Evolutionary conservation across 2,888 invertebrate genomes (phyloP).

Genomic region (Sarcophaga caerulescens): DNA sequence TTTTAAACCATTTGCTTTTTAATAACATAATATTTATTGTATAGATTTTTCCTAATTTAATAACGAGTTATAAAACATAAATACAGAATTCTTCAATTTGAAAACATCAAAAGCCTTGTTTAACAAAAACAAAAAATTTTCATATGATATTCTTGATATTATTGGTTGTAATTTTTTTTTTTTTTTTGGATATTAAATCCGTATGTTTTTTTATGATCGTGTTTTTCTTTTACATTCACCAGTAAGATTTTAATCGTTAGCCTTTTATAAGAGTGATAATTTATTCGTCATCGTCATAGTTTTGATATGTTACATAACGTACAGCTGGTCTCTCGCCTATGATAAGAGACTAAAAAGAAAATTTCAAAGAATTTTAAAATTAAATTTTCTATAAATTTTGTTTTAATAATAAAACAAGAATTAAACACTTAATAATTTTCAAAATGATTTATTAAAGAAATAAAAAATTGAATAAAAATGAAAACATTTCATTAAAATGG

Average conservation of each 20-base stretch:
- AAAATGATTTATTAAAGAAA: conserved; percentile 37
- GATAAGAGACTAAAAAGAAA: conserved; percentile 88
- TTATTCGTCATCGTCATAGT: conserved; percentile 93
- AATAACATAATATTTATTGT: conserved; percentile 18
- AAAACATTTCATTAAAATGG: neutral
- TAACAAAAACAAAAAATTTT: conserved; percentile 65
- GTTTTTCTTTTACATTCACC: conserved; percentile 10
- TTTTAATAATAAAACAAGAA: neutral
- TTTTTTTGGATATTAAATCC: conserved; percentile 20
- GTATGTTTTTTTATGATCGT: neutral
- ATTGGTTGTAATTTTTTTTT: conserved; percentile 77
- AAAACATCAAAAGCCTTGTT: conserved; percentile 67
- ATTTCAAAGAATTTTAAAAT: neutral
- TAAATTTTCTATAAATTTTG: neutral
- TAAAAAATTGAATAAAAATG: conserved; percentile 1
- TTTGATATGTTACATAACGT: conserved; percentile 96
- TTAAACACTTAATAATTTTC: conserved; percentile 3
- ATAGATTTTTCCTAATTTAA: conserved; percentile 52
- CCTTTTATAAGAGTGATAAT: conserved; percentile 68
- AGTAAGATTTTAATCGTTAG: conserved; percentile 39
- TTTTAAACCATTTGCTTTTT: conserved; percentile 53
- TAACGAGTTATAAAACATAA: conserved; percentile 57
- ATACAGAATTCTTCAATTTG: conserved; percentile 70
- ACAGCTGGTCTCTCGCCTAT: conserved; percentile 96
- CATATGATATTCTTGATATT: conserved; percentile 81